Percentiles rank a stretch among this genome's conserved stretches.
Evolutionary conservation across 2,797 vertebrate species (phyloP).

Genomic region (Lepilemur ruficaudatus): DNA sequence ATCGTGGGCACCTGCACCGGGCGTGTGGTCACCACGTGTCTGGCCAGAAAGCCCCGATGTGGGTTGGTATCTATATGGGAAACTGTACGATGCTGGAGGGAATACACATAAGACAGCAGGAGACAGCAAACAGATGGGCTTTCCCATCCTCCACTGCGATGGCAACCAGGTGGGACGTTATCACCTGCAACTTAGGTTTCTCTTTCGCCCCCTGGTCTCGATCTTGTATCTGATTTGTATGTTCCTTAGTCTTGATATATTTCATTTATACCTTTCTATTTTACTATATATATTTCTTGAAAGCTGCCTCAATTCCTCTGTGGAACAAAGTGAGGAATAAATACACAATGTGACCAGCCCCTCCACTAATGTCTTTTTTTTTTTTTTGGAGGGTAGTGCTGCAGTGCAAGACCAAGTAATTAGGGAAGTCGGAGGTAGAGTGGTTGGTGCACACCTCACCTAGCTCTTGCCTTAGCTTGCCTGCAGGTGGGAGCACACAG

Average conservation of each 20-base stretch:
- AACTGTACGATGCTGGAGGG: not conserved
- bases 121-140: not conserved
- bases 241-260: not conserved
- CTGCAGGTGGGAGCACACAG: too few relatives aligned
- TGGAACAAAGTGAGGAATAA: not conserved
- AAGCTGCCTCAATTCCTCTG: not conserved
- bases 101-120: not conserved
- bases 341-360: not conserved
- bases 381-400: not conserved
- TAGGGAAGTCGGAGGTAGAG: not conserved
- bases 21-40: fast-evolving
- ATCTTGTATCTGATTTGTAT: constrained; percentile 29
- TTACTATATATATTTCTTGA: constrained; percentile 17
- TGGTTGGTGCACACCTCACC: fast-evolving
- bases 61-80: not conserved
- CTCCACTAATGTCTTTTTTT: not conserved
- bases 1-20: fast-evolving
- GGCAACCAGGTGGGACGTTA: not conserved
- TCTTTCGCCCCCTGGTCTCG: not conserved
- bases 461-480: too few relatives aligned
- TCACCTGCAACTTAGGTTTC: not conserved
- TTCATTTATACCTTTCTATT: constrained; percentile 24
- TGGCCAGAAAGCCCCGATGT: not conserved
- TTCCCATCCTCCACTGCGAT: not conserved
- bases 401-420: fast-evolving